These are phyloP conservation scores for Uropsilus gracilis DNA, from an alignment of 2,113 vertebrate genomes.

Conservation along the genomic window DNA sequence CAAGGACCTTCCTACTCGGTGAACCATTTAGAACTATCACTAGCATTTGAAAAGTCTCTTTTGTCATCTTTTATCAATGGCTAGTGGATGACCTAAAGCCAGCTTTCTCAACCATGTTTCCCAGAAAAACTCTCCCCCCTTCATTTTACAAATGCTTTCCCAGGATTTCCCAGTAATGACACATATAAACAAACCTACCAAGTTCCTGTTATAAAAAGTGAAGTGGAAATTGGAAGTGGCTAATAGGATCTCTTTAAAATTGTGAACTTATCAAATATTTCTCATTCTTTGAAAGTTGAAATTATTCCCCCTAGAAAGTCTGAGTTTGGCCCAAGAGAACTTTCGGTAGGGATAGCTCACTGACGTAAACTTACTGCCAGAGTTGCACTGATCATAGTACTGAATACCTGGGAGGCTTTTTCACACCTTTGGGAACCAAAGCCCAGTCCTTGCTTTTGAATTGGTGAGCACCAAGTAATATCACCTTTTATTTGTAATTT, in stretches of 20 bases:
- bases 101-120: background rate
- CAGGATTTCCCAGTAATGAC: background rate
- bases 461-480: background rate
- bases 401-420: background rate
- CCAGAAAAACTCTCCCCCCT: background rate
- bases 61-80: background rate
- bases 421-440: background rate
- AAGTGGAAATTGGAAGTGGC: background rate
- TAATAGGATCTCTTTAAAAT: background rate
- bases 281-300: background rate
- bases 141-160: background rate
- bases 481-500: background rate
- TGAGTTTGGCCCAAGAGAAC: background rate
- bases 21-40: background rate
- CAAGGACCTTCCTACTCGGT: background rate
- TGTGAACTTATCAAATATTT: background rate
- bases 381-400: background rate
- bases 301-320: background rate
- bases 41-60: background rate
- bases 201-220: background rate
- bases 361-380: background rate
- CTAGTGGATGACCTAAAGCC: background rate
- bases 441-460: background rate
- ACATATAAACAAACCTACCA: background rate
- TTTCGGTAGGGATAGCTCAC: background rate